Evolutionary conservation across 2,797 vertebrate species (phyloP).

Genomic region (Rachycentron canadum): DNA sequence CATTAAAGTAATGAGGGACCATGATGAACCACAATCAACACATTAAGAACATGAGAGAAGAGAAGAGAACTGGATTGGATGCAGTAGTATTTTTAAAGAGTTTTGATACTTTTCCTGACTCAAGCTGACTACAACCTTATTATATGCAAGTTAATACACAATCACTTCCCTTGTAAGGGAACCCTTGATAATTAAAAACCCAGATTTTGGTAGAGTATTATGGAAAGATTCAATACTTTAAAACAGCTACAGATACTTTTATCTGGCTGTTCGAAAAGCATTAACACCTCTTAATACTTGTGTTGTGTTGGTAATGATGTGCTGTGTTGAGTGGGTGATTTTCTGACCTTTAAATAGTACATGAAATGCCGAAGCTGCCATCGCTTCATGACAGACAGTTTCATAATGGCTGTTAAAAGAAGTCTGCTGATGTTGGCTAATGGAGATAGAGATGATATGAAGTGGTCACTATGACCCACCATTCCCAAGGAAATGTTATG

Average conservation of each 20-base stretch:
- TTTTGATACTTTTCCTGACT: neutral
- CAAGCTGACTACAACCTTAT: neutral
- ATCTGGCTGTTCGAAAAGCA: slow-evolving; percentile 3
- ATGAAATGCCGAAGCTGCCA: slow-evolving; percentile 31
- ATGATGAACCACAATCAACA: neutral
- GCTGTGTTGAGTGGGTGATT: slow-evolving; percentile 45
- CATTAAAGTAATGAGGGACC: neutral
- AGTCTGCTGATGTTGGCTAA: slow-evolving; percentile 48
- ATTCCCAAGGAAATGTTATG: slow-evolving; percentile 64
- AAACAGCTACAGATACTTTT: neutral
- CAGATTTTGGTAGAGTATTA: neutral
- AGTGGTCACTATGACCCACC: slow-evolving; percentile 61
- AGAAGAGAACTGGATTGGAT: neutral
- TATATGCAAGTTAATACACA: neutral
- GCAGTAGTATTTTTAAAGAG: neutral
- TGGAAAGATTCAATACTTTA: neutral
- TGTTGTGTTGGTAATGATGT: slow-evolving; percentile 21
- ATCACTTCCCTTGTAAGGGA: neutral
- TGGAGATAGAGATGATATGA: slow-evolving; percentile 58
- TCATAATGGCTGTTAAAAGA: slow-evolving; percentile 56
- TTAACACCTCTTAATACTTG: slow-evolving; percentile 38
- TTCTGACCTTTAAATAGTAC: slow-evolving; percentile 57
- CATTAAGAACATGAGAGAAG: neutral
- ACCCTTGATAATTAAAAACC: neutral
- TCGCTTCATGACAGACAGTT: slow-evolving; percentile 45